phyloP scores from a whole-genome alignment of 2,888 invertebrate species.

The Luperina nickerlii region DNA sequence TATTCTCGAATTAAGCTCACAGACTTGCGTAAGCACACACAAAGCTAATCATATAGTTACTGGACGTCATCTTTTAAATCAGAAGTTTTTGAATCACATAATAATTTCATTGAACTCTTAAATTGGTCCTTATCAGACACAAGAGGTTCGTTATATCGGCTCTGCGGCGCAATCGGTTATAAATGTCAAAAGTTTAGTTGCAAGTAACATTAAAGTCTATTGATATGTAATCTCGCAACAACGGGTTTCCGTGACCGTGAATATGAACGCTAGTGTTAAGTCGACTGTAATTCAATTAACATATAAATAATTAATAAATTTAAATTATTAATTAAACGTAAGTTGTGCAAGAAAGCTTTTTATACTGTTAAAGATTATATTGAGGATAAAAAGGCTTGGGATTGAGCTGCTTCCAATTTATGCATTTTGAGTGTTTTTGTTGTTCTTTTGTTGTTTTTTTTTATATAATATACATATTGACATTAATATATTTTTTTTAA shows the following conservation, averaged over 20 bases:
- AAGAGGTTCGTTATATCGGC: constrained; percentile 55
- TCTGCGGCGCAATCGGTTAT: constrained; percentile 35
- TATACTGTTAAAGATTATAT: no score
- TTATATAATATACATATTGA: no score
- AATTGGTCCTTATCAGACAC: constrained; percentile 43
- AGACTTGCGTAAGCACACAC: constrained; percentile 5
- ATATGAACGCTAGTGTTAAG: constrained; percentile 36
- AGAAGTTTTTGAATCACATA: constrained; percentile 38
- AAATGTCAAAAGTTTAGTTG: constrained; percentile 63
- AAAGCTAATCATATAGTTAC: neutral
- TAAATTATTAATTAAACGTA: no score
- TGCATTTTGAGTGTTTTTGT: no score
- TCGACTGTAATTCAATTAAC: constrained; percentile 31
- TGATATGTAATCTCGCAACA: constrained; percentile 57
- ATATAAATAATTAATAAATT: constrained; percentile 32
- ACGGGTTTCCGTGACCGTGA: constrained; percentile 60
- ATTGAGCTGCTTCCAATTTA: no score
- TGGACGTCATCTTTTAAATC: constrained; percentile 1
- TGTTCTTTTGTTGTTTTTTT: no score
- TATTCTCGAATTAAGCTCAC: constrained; percentile 7
- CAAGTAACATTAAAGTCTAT: constrained; percentile 52
- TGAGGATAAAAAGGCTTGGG: no score
- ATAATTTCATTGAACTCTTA: constrained; percentile 39
- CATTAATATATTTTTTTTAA: no score
- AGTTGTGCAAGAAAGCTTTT: no score